Evolutionary conservation across 2,797 vertebrate species (phyloP), one percentile per base, ranked within the genome.

Genomic region (Stomatorhinus walkeri): DNA sequence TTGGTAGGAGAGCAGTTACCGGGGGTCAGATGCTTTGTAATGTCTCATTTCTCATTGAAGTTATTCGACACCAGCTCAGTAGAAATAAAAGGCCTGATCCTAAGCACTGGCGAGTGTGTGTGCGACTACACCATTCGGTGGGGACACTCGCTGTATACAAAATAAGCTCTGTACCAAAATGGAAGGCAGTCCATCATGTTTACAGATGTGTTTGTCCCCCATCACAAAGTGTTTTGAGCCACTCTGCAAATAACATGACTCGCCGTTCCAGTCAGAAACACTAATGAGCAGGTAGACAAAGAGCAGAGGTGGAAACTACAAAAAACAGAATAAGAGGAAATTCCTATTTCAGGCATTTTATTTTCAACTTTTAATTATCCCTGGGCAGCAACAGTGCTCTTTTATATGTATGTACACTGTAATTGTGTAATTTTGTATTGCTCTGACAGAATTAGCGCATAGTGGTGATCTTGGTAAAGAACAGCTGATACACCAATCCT

Each of bases 101-200:
- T 89, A 90, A 54, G 32, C 54, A 88, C 85, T 76, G 90, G 88
- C 79, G 46, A 64, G 22, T 28, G 76, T 64, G 59, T 79, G 89
- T 52, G 56, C 89, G 22, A 49, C 87, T 84, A 76, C 89, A 16
- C 89, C 43, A 19, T 43, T 46, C 16, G 40, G 14, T 76, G 68
- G 5, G 68, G 76, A 81, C 16, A 8, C 6, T 46, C 3, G 28
- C 28, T 40, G 68, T 72, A 36, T 72, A 36, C 5, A 72, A 72
- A 68, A 72, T 2, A 40, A 16, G 14, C 32, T 16, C 68, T 40
- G 28, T 72, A 72, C 10, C 10, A 72, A 16, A 72, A 72, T 19
- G 68, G 32, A 72, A 36, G 28, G 68, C 4, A 72, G 12, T 32
- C 19, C 1, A 2, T 81, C 40, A 22, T 81, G 76, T 81, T 19